Conservation (phyloP, 1,140 invertebrate genomes). For the Eulimnadia texana region DNA sequence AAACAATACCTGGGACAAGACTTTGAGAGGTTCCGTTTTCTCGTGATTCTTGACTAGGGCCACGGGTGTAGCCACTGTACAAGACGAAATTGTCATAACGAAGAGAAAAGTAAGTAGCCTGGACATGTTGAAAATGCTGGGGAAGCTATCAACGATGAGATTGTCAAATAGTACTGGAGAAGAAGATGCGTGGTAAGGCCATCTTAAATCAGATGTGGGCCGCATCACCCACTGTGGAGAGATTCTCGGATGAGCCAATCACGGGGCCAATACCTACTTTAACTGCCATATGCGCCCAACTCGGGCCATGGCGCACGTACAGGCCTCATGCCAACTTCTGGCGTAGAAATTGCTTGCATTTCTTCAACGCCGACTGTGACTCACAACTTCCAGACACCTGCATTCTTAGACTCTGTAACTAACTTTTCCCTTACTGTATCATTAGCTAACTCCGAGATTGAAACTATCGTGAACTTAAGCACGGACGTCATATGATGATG, state of each 20-base stretch:
- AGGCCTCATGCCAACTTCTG: background rate
- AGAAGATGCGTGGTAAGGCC: background rate
- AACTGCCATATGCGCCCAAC: background rate
- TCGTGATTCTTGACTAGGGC: background rate
- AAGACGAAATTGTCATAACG: background rate
- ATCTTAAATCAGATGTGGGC: slow-evolving; percentile 5
- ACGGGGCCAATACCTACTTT: slow-evolving; percentile 3
- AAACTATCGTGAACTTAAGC: too few species aligned
- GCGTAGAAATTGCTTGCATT: background rate
- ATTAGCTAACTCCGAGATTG: too few species aligned
- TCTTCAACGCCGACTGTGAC: background rate
- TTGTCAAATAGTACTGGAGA: background rate
- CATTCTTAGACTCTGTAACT: too few species aligned
- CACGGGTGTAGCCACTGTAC: background rate
- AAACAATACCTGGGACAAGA: background rate
- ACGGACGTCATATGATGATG: too few species aligned
- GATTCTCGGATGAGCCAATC: slow-evolving; percentile 7
- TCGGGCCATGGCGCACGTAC: background rate
- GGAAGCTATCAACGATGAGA: background rate
- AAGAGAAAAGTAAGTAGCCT: background rate
- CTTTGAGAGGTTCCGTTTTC: background rate
- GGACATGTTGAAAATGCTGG: background rate
- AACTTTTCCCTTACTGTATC: too few species aligned
- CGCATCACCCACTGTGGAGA: slow-evolving; percentile 4
- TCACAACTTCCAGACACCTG: background rate